These are phyloP conservation scores for Melopsittacus undulatus DNA, from an alignment of 2,797 vertebrate species.

Conservation along the genomic window DNA sequence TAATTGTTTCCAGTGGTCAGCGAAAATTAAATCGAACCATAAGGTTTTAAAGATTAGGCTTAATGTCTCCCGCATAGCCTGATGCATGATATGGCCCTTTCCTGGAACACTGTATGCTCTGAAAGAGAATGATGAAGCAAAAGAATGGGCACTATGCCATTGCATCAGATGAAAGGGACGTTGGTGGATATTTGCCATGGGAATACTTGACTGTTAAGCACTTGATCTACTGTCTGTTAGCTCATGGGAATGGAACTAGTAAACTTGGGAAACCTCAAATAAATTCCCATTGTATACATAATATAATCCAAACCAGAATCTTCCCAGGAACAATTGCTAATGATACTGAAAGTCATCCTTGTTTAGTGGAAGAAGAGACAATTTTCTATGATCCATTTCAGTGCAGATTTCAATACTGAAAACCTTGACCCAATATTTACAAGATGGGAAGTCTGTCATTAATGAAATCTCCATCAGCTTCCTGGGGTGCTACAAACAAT, in stretches of 20 bases:
- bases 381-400: neutral
- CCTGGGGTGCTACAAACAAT: neutral
- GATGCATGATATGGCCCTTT: constrained; percentile 37
- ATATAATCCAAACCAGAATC: constrained; percentile 68
- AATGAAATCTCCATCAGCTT: neutral
- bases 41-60: constrained; percentile 59
- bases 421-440: neutral
- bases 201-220: constrained; percentile 71
- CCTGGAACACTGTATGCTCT: constrained; percentile 28
- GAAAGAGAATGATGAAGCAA: constrained; percentile 68
- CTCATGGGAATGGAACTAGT: constrained; percentile 72
- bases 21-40: constrained; percentile 42
- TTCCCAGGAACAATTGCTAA: constrained; percentile 34
- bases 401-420: neutral
- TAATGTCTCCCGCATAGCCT: constrained; percentile 32
- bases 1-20: constrained; percentile 71
- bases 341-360: constrained; percentile 49
- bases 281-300: constrained; percentile 70
- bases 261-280: constrained; percentile 72
- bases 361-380: constrained; percentile 23
- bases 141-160: constrained; percentile 68
- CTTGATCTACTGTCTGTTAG: constrained; percentile 73
- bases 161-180: constrained; percentile 70
- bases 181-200: constrained; percentile 73
- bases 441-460: neutral